Conservation (phyloP, 2,113 vertebrate species). For the Balaeniceps rex region DNA sequence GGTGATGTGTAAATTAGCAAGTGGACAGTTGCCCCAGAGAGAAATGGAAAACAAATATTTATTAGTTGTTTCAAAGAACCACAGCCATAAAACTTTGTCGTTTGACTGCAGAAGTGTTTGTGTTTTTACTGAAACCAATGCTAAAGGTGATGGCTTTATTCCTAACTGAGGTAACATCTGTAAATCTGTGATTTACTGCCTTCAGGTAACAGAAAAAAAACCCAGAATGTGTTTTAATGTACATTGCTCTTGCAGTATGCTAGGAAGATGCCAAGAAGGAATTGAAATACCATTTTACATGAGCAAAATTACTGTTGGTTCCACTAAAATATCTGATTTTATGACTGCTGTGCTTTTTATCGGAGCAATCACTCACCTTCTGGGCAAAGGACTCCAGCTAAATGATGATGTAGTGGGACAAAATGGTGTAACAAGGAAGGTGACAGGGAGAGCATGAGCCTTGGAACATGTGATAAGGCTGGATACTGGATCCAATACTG, state of each 20-base stretch:
- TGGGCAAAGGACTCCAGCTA: background rate
- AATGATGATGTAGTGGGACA: background rate
- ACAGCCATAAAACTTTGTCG: slow-evolving; percentile 24
- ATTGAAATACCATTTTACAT: background rate
- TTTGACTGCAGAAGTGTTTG: slow-evolving; percentile 37
- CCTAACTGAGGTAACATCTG: background rate
- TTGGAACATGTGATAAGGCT: background rate
- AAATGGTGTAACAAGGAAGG: background rate
- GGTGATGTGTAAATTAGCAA: slow-evolving; percentile 36
- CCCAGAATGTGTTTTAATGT: background rate
- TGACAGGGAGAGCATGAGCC: background rate
- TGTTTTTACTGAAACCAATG: slow-evolving; percentile 37
- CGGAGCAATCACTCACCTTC: background rate
- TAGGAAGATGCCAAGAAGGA: background rate
- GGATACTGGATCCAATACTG: background rate
- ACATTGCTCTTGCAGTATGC: background rate
- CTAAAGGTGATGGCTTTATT: slow-evolving; percentile 42
- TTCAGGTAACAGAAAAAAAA: background rate
- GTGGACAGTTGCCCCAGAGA: slow-evolving; percentile 25
- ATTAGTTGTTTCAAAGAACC: slow-evolving; percentile 46
- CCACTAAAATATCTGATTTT: background rate
- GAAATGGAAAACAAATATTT: slow-evolving; percentile 61
- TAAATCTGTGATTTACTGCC: slow-evolving; percentile 17
- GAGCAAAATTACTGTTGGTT: background rate
- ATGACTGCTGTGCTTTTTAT: background rate